Evolutionary conservation across 2,888 invertebrate genomes (phyloP).

Genomic region (Eupeodes luniger): DNA sequence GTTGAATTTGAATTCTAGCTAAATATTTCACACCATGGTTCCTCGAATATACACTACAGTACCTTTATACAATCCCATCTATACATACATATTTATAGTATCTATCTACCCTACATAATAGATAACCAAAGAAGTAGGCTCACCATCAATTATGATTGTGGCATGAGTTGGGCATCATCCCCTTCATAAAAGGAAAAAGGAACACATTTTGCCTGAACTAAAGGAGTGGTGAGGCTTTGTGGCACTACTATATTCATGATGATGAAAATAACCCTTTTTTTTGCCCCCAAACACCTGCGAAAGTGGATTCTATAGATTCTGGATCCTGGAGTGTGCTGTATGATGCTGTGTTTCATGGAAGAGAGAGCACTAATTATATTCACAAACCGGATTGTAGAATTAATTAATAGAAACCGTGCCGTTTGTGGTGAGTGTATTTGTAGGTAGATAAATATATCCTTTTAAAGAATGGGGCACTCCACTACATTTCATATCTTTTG

Average conservation of each 20-base stretch:
- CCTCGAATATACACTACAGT: too few species aligned
- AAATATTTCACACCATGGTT: conserved; percentile 47
- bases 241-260: conserved; percentile 46
- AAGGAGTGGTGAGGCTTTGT: conserved; percentile 10
- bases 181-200: conserved; percentile 12
- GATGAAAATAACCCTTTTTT: conserved; percentile 34
- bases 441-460: too few species aligned
- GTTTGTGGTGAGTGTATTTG: conserved; percentile 53
- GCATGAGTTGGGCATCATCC: neutral
- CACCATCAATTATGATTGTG: neutral
- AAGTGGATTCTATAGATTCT: neutral
- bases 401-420: conserved; percentile 63
- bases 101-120: neutral
- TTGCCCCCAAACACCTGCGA: conserved; percentile 51
- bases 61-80: too few species aligned
- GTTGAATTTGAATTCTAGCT: conserved; percentile 48
- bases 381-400: conserved; percentile 53
- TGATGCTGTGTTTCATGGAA: conserved; percentile 7
- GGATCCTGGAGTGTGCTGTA: neutral
- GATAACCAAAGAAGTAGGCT: neutral
- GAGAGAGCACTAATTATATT: conserved; percentile 61
- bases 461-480: conserved; percentile 57
- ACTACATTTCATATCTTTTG: conserved; percentile 43
- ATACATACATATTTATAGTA: too few species aligned
- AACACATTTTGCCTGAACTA: conserved; percentile 47